Evolutionary conservation across 1,140 invertebrate genomes (phyloP).

Genomic region (Amyelois transitella): DNA sequence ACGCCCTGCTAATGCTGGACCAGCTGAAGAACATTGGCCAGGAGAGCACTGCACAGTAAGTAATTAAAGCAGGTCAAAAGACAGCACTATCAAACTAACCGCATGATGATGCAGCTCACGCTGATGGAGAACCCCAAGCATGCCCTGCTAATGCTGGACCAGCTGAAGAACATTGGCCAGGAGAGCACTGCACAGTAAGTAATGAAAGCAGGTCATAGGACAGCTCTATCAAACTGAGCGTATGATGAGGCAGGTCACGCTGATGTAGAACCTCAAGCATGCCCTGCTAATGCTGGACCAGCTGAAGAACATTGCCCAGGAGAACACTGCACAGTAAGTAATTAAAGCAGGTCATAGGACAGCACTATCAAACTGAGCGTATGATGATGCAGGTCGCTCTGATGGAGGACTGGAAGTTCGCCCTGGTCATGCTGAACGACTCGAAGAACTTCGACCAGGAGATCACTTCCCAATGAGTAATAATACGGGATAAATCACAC

Average conservation of each 20-base stretch:
- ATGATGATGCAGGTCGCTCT: conserved; percentile 71
- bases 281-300: conserved; percentile 70
- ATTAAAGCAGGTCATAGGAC: conserved; percentile 74
- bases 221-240: conserved; percentile 75
- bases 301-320: conserved; percentile 75
- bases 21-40: conserved; percentile 75
- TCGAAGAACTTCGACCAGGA: conserved; percentile 76
- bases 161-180: conserved; percentile 74
- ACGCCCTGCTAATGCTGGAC: conserved; percentile 72
- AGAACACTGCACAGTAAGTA: conserved; percentile 71
- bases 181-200: conserved; percentile 72
- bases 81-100: conserved; percentile 74
- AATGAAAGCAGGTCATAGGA: conserved; percentile 77
- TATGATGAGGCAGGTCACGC: conserved; percentile 68
- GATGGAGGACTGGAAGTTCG: conserved; percentile 74
- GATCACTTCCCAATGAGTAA: conserved; percentile 65
- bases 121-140: conserved; percentile 74
- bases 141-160: conserved; percentile 70
- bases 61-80: too few relatives aligned
- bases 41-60: conserved; percentile 71
- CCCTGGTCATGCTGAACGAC: conserved; percentile 69
- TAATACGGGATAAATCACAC: too few relatives aligned
- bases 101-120: conserved; percentile 69
- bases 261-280: conserved; percentile 74
- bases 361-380: conserved; percentile 72